Percentiles rank a stretch among this genome's conserved stretches.
Conservation (phyloP, 2,888 invertebrate species). For the Drosophila diplacantha region DNA sequence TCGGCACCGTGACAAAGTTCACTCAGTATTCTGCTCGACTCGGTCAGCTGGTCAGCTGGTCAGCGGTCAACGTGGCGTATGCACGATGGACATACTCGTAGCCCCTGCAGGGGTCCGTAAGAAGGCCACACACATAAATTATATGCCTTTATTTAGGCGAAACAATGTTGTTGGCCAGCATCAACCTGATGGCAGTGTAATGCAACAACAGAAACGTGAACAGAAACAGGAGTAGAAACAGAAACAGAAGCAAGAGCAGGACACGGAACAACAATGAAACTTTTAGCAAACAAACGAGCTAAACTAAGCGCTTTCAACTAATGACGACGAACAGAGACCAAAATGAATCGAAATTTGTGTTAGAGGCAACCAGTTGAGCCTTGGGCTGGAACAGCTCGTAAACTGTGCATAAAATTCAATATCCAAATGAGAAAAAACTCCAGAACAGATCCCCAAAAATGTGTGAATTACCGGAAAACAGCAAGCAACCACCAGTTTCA, state of each 20-base stretch:
- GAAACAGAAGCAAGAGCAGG: neutral
- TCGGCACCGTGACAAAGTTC: slow-evolving; percentile 19
- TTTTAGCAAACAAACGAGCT: slow-evolving; percentile 30
- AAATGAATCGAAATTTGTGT: slow-evolving; percentile 24
- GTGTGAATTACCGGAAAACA: neutral
- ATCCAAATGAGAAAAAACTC: slow-evolving; percentile 11
- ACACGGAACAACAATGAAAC: slow-evolving; percentile 13
- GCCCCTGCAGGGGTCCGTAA: slow-evolving; percentile 5
- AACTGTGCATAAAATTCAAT: slow-evolving; percentile 26
- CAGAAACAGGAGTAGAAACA: neutral
- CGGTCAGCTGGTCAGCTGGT: slow-evolving; percentile 1
- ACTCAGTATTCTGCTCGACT: slow-evolving; percentile 13
- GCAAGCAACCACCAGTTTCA: neutral
- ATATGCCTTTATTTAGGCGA: slow-evolving; percentile 43
- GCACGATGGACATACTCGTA: slow-evolving; percentile 16
- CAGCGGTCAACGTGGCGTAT: slow-evolving; percentile 32
- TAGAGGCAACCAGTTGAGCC: slow-evolving; percentile 15
- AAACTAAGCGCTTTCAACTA: slow-evolving; percentile 36
- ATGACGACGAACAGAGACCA: slow-evolving; percentile 23
- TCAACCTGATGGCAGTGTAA: slow-evolving; percentile 32
- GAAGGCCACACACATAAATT: slow-evolving; percentile 36
- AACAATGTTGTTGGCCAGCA: slow-evolving; percentile 38
- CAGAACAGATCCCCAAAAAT: slow-evolving; percentile 6
- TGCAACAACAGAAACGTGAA: slow-evolving; percentile 17
- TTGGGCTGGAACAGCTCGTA: neutral